A percentile compares a stretch with the other conserved stretches of the same genome.
These are phyloP conservation scores for Ligdia adustata DNA, from an alignment of 2,888 invertebrate species.

Conservation along the genomic window DNA sequence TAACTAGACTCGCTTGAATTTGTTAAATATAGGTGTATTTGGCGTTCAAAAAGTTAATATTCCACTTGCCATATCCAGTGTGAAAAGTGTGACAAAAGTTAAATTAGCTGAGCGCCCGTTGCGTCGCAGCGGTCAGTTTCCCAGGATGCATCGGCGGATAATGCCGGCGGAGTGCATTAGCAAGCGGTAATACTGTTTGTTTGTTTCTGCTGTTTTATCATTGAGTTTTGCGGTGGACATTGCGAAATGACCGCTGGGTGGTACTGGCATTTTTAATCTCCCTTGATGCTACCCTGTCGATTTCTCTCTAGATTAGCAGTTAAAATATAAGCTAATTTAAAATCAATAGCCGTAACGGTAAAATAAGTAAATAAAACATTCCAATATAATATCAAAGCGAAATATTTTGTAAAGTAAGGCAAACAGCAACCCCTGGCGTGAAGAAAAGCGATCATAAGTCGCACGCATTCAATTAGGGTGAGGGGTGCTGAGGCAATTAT, in stretches of 20 bases:
- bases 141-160: conserved; percentile 19
- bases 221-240: conserved; percentile 7
- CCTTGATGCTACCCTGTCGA: too few relatives aligned
- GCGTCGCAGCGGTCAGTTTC: conserved; percentile 16
- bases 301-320: too few relatives aligned
- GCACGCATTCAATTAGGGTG: conserved; percentile 64
- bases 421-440: conserved; percentile 15
- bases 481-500: conserved; percentile 60
- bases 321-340: too few relatives aligned
- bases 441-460: conserved; percentile 42
- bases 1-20: too few relatives aligned
- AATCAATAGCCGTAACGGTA: too few relatives aligned
- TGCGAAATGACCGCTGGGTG: not conserved
- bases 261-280: too few relatives aligned
- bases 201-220: conserved; percentile 9
- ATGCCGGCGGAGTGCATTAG: conserved; percentile 10
- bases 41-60: too few relatives aligned
- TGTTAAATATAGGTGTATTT: too few relatives aligned
- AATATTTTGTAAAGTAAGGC: conserved; percentile 19
- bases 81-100: conserved; percentile 17
- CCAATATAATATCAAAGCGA: conserved; percentile 10
- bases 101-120: conserved; percentile 21
- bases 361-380: too few relatives aligned
- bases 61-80: conserved; percentile 15
- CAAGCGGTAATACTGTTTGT: conserved; percentile 16